phyloP scores from a whole-genome alignment of 2,113 vertebrate genomes.

The Eidolon helvum region DNA sequence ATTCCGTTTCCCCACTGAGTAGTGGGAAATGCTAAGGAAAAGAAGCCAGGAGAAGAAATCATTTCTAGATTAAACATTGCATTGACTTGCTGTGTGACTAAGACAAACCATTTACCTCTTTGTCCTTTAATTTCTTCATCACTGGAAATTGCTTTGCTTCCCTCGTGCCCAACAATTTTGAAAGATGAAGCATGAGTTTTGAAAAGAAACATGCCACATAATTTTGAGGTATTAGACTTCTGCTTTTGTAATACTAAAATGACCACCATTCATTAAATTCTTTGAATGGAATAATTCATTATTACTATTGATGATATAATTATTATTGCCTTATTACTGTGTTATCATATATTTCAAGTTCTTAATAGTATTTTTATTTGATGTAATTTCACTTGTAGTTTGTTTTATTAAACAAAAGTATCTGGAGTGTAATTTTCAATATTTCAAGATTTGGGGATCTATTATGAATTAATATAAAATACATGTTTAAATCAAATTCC shows the following conservation, averaged over 20 bases:
- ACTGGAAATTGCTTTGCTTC: slow-evolving; percentile 73
- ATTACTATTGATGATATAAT: slow-evolving; percentile 72
- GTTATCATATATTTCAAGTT: slow-evolving; percentile 68
- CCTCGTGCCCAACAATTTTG: slow-evolving; percentile 68
- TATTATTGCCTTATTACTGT: slow-evolving; percentile 70
- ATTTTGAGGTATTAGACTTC: slow-evolving; percentile 71
- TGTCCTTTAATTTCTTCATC: slow-evolving; percentile 72
- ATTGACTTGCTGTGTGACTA: slow-evolving; percentile 64
- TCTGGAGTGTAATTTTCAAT: slow-evolving; percentile 66
- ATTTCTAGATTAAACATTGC: slow-evolving; percentile 51
- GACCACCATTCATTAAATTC: slow-evolving; percentile 70
- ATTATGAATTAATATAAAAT: slow-evolving; percentile 65
- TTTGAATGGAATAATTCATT: slow-evolving; percentile 71
- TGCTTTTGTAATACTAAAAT: slow-evolving; percentile 70
- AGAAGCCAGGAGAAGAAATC: slow-evolving; percentile 43
- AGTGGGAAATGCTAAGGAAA: slow-evolving; percentile 53
- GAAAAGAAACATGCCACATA: slow-evolving; percentile 73
- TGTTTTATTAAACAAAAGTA: slow-evolving; percentile 63
- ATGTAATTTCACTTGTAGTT: slow-evolving; percentile 70
- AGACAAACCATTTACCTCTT: slow-evolving; percentile 71
- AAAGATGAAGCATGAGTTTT: slow-evolving; percentile 75
- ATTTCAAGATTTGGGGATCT: slow-evolving; percentile 54
- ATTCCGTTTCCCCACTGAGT: slow-evolving; percentile 33
- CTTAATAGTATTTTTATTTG: slow-evolving; percentile 70
- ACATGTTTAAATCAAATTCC: slow-evolving; percentile 48